phyloP scores from a whole-genome alignment of 2,797 vertebrate species.

The Lateolabrax maculatus region DNA sequence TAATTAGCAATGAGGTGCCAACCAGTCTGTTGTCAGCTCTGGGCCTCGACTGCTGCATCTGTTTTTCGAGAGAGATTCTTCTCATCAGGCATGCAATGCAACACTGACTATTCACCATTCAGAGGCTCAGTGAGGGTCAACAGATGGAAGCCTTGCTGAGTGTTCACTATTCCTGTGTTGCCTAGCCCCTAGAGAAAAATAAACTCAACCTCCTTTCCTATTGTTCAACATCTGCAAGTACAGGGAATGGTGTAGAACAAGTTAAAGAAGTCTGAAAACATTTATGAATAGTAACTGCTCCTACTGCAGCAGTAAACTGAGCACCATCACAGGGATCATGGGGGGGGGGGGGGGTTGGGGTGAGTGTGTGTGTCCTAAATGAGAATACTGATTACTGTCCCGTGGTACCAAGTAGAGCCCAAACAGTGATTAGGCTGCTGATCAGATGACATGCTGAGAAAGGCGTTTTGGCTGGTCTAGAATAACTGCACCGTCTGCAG shows the following conservation, averaged over 20 bases:
- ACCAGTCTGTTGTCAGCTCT: conserved; percentile 37
- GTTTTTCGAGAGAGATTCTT: neutral
- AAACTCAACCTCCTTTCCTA: neutral
- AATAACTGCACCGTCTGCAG: conserved; percentile 71
- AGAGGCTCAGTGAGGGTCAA: conserved; percentile 7
- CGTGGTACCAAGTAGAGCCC: conserved; percentile 41
- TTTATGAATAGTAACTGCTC: neutral
- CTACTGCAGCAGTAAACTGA: conserved; percentile 30
- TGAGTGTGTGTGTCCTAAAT: conserved; percentile 21
- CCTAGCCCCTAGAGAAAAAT: neutral
- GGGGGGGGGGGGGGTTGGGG: too few relatives aligned
- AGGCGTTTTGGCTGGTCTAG: conserved; percentile 56
- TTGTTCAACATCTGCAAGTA: conserved; percentile 5
- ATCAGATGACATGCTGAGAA: conserved; percentile 70
- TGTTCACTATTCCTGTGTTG: neutral
- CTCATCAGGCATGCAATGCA: conserved; percentile 15
- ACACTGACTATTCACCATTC: conserved; percentile 23
- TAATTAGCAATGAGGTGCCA: conserved; percentile 60
- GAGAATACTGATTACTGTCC: conserved; percentile 44
- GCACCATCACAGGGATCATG: neutral
- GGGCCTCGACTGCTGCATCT: conserved; percentile 30
- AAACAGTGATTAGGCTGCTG: conserved; percentile 72
- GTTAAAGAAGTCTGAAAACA: neutral
- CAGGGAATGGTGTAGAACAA: neutral
- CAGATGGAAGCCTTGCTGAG: conserved; percentile 27